phyloP scores from a whole-genome alignment of 2,797 vertebrate species.

The Poecilia wingei region DNA sequence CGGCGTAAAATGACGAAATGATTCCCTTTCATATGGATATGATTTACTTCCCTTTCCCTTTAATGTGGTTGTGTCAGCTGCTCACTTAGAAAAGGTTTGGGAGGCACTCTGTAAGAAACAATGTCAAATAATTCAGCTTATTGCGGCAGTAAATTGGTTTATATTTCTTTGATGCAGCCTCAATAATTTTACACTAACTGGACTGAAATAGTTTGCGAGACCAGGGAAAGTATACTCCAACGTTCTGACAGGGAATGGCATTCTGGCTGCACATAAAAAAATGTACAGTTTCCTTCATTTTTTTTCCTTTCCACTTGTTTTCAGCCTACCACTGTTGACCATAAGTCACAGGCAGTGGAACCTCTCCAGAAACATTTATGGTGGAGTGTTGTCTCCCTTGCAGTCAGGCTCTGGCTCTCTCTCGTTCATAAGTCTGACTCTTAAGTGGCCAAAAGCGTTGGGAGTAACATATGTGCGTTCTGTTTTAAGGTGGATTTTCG shows the following conservation, averaged over 20 bases:
- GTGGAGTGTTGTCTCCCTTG: slow-evolving; percentile 30
- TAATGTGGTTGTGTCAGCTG: neutral
- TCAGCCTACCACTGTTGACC: slow-evolving; percentile 21
- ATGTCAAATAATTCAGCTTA: neutral
- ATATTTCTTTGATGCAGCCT: neutral
- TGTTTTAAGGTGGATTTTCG: slow-evolving; percentile 55
- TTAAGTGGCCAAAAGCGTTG: slow-evolving; percentile 14
- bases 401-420: slow-evolving; percentile 34
- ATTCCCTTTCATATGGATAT: neutral
- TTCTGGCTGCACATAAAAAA: slow-evolving; percentile 27
- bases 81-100: neutral
- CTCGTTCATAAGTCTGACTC: slow-evolving; percentile 36
- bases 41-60: neutral
- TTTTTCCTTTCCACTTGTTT: slow-evolving; percentile 7
- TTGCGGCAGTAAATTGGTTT: neutral
- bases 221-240: neutral
- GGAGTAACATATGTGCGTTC: slow-evolving; percentile 24
- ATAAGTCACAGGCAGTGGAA: slow-evolving; percentile 36
- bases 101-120: neutral
- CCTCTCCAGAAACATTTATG: slow-evolving; percentile 42
- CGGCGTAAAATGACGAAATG: neutral
- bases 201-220: slow-evolving; percentile 3
- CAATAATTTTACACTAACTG: neutral
- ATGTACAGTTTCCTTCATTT: slow-evolving; percentile 13
- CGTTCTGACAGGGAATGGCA: slow-evolving; percentile 9